These are phyloP conservation scores for Neolamprologus toae DNA, from an alignment of 2,113 vertebrate genomes.

Conservation along the genomic window DNA sequence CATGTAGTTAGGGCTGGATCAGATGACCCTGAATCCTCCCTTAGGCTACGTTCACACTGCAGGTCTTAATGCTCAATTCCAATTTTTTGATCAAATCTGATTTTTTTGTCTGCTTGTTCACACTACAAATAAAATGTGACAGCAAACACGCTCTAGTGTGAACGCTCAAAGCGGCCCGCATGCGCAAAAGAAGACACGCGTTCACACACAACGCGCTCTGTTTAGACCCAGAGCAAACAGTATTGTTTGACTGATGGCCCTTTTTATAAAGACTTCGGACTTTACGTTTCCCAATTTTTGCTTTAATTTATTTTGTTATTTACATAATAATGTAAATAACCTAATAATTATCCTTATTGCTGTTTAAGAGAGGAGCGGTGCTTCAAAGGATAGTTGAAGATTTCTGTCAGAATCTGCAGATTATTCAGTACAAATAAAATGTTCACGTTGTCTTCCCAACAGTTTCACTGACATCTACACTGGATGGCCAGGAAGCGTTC, in stretches of 20 bases:
- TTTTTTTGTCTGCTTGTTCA: not conserved
- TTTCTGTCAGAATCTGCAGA: too few species aligned
- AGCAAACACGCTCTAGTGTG: not conserved
- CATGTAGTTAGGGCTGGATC: not conserved
- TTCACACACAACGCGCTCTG: not conserved
- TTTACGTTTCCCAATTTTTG: not conserved
- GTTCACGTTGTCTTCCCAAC: too few species aligned
- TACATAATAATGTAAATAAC: not conserved
- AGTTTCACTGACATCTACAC: too few species aligned
- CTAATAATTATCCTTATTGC: not conserved
- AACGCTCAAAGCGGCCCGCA: not conserved
- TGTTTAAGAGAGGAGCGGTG: not conserved
- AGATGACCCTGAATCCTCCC: not conserved
- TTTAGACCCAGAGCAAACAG: not conserved
- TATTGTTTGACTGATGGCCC: not conserved
- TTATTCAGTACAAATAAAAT: too few species aligned
- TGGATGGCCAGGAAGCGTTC: fast-evolving
- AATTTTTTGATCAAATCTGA: not conserved
- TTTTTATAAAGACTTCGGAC: not conserved
- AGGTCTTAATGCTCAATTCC: not conserved
- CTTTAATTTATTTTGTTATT: not conserved
- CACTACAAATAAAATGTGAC: not conserved
- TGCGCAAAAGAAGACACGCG: not conserved
- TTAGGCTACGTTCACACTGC: not conserved
- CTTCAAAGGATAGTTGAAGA: not conserved